phyloP scores from a whole-genome alignment of 2,888 invertebrate genomes.

The Synergus gifuensis region DNA sequence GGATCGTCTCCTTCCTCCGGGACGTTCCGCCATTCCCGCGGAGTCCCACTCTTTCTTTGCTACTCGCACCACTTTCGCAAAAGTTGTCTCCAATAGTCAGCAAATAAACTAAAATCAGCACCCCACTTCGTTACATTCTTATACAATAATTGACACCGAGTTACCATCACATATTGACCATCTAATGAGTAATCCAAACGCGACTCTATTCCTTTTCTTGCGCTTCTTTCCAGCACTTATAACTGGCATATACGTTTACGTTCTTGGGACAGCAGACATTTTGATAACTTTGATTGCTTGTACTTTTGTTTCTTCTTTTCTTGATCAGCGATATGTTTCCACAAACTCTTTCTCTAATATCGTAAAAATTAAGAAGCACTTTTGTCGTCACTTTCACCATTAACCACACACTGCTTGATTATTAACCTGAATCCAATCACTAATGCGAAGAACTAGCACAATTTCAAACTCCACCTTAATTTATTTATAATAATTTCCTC shows the following conservation, averaged over 20 bases:
- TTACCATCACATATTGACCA: no score
- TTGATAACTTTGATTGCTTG: not conserved
- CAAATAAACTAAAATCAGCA: not conserved
- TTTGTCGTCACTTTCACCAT: not conserved
- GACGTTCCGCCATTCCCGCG: conserved; percentile 75
- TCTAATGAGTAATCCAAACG: no score
- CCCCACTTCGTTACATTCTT: not conserved
- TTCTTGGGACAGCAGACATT: not conserved
- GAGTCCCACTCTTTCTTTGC: conserved; percentile 71
- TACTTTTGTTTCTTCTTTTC: not conserved
- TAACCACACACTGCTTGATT: not conserved
- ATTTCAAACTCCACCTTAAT: not conserved
- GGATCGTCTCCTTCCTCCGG: conserved; percentile 69
- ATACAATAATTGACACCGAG: not conserved
- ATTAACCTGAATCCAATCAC: not conserved
- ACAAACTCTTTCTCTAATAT: not conserved
- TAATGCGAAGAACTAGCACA: not conserved
- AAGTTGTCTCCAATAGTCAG: conserved; percentile 35
- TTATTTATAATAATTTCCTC: not conserved
- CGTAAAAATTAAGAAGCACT: not conserved
- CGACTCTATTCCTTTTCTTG: no score
- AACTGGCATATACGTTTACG: not conserved
- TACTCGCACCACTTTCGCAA: conserved; percentile 75
- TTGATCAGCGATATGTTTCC: not conserved
- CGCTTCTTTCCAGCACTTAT: not conserved